Conservation (phyloP, 2,797 vertebrate genomes). For the Pristis pectinata region DNA sequence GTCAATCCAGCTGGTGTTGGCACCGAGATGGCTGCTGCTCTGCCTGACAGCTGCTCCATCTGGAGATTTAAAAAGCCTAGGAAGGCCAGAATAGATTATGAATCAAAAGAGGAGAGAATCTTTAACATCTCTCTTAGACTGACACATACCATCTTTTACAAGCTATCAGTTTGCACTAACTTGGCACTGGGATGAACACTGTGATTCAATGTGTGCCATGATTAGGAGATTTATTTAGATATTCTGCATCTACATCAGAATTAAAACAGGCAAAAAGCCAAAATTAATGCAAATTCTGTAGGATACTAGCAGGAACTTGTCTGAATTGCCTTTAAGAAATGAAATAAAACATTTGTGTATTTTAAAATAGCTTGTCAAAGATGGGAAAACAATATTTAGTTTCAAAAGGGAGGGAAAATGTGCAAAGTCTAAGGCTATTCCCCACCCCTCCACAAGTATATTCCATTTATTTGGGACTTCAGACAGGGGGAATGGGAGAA, state of each 20-base stretch:
- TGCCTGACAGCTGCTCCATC: not conserved
- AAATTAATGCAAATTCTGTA: not conserved
- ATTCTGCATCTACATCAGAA: not conserved
- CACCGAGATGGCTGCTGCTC: not conserved
- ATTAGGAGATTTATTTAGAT: not conserved
- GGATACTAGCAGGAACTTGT: not conserved
- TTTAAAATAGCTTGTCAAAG: not conserved
- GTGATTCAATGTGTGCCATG: not conserved
- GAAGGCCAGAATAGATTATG: not conserved
- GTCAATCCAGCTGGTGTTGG: not conserved
- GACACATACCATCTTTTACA: not conserved
- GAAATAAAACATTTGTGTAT: not conserved
- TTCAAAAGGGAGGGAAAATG: not conserved
- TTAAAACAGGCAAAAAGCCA: not conserved
- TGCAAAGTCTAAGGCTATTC: not conserved
- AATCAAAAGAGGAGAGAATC: not conserved
- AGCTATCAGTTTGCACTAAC: not conserved
- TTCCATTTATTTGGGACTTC: not conserved
- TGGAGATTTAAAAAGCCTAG: not conserved
- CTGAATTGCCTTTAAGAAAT: not conserved
- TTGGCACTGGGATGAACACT: not conserved
- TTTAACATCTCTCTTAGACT: not conserved
- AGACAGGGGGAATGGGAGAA: not conserved
- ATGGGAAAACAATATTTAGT: not conserved
- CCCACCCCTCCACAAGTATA: too few relatives aligned